These are phyloP conservation scores for Trichosurus vulpecula DNA, from an alignment of 2,797 vertebrate genomes.

Conservation along the genomic window DNA sequence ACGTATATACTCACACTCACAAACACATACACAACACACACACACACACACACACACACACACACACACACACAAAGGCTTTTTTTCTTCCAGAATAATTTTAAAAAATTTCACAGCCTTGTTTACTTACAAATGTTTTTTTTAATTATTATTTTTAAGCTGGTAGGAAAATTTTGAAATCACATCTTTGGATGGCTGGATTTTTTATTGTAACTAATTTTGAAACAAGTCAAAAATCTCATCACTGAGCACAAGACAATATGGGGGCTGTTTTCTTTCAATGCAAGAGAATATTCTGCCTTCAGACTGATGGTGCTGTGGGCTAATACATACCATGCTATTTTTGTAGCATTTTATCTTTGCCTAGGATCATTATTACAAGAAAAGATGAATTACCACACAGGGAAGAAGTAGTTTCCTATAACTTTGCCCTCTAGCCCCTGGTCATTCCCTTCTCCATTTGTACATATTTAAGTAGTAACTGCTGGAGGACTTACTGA, in stretches of 20 bases:
- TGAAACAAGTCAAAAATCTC: not conserved
- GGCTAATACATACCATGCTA: not conserved
- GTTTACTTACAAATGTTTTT: not conserved
- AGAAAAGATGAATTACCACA: not conserved
- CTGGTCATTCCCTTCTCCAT: not conserved
- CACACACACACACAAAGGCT: not conserved
- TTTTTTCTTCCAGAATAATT: not conserved
- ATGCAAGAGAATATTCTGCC: not conserved
- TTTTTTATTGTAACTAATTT: conserved; percentile 17
- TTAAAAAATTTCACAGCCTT: not conserved
- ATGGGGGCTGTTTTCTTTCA: not conserved
- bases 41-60: not conserved
- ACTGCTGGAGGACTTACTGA: not conserved
- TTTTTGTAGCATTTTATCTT: not conserved
- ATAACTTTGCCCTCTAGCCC: not conserved
- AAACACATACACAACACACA: not conserved
- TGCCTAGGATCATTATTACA: not conserved
- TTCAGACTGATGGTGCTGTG: not conserved
- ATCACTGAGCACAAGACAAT: not conserved
- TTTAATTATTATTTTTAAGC: conserved; percentile 5
- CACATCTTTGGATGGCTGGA: not conserved
- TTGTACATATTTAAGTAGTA: conserved; percentile 13
- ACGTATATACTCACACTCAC: not conserved
- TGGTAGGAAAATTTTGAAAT: conserved; percentile 27
- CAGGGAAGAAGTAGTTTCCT: not conserved